Conservation (phyloP, 2,113 vertebrate genomes). For the Salvelinus alpinus region DNA sequence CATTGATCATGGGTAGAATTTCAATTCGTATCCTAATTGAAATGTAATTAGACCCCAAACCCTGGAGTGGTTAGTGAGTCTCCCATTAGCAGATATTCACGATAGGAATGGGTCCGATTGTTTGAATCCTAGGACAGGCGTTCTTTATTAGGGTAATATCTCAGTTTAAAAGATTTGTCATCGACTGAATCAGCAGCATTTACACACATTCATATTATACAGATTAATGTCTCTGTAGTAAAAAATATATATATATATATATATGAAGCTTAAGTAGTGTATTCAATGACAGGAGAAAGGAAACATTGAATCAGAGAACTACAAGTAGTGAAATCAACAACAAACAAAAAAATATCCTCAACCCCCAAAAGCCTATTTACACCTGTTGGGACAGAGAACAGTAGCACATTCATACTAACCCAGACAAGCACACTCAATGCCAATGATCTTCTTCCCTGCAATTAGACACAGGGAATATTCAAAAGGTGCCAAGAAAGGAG, state of each 20-base stretch:
- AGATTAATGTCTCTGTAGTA: slow-evolving; percentile 62
- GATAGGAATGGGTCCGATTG: slow-evolving; percentile 17
- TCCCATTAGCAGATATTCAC: slow-evolving; percentile 2
- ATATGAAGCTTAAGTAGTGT: slow-evolving; percentile 54
- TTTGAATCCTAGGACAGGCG: slow-evolving; percentile 39
- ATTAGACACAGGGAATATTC: slow-evolving; percentile 56
- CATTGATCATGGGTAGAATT: slow-evolving; percentile 15
- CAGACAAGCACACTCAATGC: slow-evolving; percentile 36
- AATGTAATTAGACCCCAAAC: slow-evolving; percentile 8
- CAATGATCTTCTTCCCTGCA: slow-evolving; percentile 40
- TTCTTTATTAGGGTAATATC: slow-evolving; percentile 44
- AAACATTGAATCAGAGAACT: slow-evolving; percentile 46
- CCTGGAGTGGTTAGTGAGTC: slow-evolving; percentile 12
- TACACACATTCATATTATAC: slow-evolving; percentile 67
- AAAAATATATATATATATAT: neutral
- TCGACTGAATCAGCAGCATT: slow-evolving; percentile 66
- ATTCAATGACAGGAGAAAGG: slow-evolving; percentile 48
- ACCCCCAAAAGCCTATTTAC: slow-evolving; percentile 61
- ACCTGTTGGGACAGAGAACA: slow-evolving; percentile 47
- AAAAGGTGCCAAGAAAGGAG: slow-evolving; percentile 32
- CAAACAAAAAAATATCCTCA: slow-evolving; percentile 29
- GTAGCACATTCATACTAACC: slow-evolving; percentile 50
- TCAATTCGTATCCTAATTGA: slow-evolving; percentile 2
- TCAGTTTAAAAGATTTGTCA: slow-evolving; percentile 55
- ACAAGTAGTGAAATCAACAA: slow-evolving; percentile 38